Conservation (phyloP, 2,888 invertebrate genomes). For the Congeria kusceri region DNA sequence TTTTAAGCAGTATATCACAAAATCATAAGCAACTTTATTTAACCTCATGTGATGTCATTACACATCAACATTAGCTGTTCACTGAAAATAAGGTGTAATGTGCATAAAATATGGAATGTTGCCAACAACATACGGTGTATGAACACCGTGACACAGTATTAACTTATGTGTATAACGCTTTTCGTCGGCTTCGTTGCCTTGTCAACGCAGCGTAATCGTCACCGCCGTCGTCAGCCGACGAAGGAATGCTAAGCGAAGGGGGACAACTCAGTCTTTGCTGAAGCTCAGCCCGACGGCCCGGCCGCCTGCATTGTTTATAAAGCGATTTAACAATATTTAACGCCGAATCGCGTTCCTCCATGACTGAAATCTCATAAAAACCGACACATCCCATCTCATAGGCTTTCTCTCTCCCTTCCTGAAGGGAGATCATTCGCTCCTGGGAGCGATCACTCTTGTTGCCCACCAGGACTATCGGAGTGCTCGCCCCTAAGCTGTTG, state of each 20-base stretch:
- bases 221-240: background rate
- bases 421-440: constrained; percentile 89
- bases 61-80: no score
- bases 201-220: constrained; percentile 28
- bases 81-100: no score
- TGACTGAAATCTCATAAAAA: constrained; percentile 94
- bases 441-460: constrained; percentile 92
- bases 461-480: constrained; percentile 92
- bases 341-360: constrained; percentile 94
- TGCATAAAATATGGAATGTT: no score
- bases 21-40: no score
- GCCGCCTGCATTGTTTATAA: constrained; percentile 64
- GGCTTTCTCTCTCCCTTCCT: constrained; percentile 70
- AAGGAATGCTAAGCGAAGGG: constrained; percentile 34
- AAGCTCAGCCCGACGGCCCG: constrained; percentile 46
- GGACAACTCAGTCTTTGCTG: constrained; percentile 62
- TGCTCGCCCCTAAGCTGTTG: constrained; percentile 45
- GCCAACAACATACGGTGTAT: no score
- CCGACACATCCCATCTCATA: constrained; percentile 84
- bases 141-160: constrained; percentile 2
- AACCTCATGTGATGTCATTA: no score
- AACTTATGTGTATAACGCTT: constrained; percentile 65
- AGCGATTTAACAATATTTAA: constrained; percentile 87
- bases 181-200: constrained; percentile 55
- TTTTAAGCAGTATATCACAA: no score